Conservation (phyloP, 2,888 invertebrate species). For the Margaritifera margaritifera region DNA sequence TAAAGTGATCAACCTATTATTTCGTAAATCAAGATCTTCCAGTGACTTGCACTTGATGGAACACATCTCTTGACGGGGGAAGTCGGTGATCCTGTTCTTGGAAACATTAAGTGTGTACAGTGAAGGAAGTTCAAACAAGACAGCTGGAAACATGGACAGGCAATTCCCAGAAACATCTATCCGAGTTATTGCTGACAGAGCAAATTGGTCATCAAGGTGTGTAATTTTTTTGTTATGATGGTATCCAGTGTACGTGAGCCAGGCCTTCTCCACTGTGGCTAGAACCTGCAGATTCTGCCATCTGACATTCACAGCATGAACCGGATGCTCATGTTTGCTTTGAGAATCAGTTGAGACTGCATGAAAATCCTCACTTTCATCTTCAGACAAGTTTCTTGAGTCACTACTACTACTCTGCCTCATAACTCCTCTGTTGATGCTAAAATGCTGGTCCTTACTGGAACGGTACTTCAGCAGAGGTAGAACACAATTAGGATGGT, state of each 20-base stretch:
- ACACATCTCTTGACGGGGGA: constrained; percentile 76
- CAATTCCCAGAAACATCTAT: constrained; percentile 94
- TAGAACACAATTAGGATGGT: constrained; percentile 77
- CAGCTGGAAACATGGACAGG: constrained; percentile 83
- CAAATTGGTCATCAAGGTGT: constrained; percentile 79
- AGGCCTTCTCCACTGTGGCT: constrained; percentile 81
- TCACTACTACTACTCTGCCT: constrained; percentile 79
- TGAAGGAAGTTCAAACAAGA: constrained; percentile 83
- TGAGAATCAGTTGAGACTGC: constrained; percentile 37
- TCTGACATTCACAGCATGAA: constrained; percentile 83
- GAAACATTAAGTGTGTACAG: constrained; percentile 91
- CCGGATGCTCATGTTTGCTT: constrained; percentile 43
- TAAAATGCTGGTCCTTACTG: constrained; percentile 86
- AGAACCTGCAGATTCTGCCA: constrained; percentile 86
- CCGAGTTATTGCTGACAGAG: constrained; percentile 92
- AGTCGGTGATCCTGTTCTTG: constrained; percentile 84
- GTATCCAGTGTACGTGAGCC: constrained; percentile 88
- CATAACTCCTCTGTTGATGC: constrained; percentile 91
- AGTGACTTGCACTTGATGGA: constrained; percentile 78
- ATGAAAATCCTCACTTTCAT: constrained; percentile 63
- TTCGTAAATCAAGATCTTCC: constrained; percentile 91
- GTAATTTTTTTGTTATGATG: constrained; percentile 88
- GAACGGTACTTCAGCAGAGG: constrained; percentile 88
- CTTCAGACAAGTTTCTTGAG: constrained; percentile 72
- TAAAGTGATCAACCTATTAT: constrained; percentile 85